Percentiles rank a stretch among this genome's conserved stretches.
phyloP scores from a whole-genome alignment of 2,113 vertebrate species.

The Coturnix japonica region DNA sequence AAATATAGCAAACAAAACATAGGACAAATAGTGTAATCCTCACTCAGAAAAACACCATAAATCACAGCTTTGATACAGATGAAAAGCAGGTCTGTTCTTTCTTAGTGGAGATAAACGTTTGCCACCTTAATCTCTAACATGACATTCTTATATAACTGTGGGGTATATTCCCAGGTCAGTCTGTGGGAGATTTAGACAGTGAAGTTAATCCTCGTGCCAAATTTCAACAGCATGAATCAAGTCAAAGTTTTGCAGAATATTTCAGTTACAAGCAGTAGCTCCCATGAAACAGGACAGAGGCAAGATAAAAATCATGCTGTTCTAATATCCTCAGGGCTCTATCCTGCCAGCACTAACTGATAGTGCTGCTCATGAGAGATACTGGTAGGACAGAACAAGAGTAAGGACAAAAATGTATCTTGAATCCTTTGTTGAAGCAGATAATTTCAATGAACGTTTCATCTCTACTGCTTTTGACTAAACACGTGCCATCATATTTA shows the following conservation, averaged over 20 bases:
- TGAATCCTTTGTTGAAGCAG: neutral
- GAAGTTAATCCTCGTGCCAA: conserved; percentile 6
- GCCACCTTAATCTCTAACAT: neutral
- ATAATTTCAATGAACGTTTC: neutral
- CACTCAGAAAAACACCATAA: neutral
- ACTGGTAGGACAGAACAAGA: neutral
- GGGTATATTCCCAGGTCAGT: conserved; percentile 8
- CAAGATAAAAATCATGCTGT: conserved; percentile 14
- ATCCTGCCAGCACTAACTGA: neutral
- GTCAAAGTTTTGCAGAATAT: neutral
- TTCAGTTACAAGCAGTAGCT: neutral
- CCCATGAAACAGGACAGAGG: neutral
- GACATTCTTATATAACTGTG: neutral
- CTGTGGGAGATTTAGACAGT: neutral
- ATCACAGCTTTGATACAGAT: conserved; percentile 5
- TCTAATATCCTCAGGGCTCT: neutral
- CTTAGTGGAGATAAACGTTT: neutral
- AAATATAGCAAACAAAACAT: neutral
- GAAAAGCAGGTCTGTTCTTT: neutral
- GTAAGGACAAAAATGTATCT: neutral
- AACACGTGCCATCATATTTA: neutral
- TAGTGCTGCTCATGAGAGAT: neutral
- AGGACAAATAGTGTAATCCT: neutral
- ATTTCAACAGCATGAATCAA: neutral
- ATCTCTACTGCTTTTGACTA: neutral